Base-by-base conservation (phyloP, 2,888 invertebrate species). In the Drosophila mettleri region DNA sequence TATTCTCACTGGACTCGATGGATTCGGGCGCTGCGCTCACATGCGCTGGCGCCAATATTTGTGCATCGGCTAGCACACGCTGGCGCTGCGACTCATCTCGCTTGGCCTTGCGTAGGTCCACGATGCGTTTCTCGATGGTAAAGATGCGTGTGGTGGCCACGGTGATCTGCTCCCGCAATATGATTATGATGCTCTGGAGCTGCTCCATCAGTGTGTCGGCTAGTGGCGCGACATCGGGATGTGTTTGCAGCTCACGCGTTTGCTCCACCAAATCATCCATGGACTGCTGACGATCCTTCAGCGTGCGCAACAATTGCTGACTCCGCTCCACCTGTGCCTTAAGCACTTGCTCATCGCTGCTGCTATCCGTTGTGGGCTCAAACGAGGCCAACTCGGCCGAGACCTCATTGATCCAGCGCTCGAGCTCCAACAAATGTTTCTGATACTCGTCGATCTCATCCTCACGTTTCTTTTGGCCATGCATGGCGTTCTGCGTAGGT, bases 111-210 rank as follows among this genome's bases (percentile, higher is more conserved):
- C 88, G 84, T 53, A 87, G 39, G 14, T 91, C 89, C 29, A 88
- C 80, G 27, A 90, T 89, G 14, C 82, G 84, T 52, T 90, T 88
- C 73, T 92, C 91, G 18, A 91, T 88, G 49, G 95, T 92, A 57
- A 93, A 93, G 89, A 95, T 94, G 88, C 94, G 94, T 72, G 93
- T 93, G 79, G 93, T 93, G 90, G 95, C 94, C 89, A 94, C 93
- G 80, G 93, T 92, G 80, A 94, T 94, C 67, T 95, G 95, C 90
- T 95, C 94, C 36, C 93, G 92, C 80, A 95, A 93, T 34, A 95
- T 92, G 60, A 92, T 92, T 36, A 93, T 93, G 78, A 95, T 93
- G 34, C 92, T 92, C 79, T 92, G 93, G 74, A 95, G 90, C 84
- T 95, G 95, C 63, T 93, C 92, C 79, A 92, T 92, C 77, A 95